Evolutionary conservation across 2,113 vertebrate species (phyloP).

Genomic region (Mesembrinibis cayennensis): DNA sequence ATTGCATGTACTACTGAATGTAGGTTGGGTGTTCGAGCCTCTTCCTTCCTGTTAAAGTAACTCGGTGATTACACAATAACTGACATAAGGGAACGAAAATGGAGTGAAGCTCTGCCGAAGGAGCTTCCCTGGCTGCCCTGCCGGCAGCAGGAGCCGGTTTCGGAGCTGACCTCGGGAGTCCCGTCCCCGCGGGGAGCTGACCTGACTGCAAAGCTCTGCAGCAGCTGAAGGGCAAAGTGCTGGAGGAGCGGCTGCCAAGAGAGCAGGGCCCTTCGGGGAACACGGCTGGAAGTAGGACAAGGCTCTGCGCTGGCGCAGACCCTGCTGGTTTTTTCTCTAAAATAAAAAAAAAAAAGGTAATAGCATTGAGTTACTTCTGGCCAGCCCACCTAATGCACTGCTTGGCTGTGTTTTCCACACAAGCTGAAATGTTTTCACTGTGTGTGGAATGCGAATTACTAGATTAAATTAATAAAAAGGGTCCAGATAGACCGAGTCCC

Average conservation of each 20-base stretch:
- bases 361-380: neutral
- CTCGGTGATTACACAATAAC: neutral
- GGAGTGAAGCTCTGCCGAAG: neutral
- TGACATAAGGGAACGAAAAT: neutral
- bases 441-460: neutral
- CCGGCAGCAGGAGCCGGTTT: rapidly evolving
- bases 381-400: neutral
- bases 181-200: rapidly evolving
- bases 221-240: neutral
- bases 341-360: neutral
- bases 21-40: neutral
- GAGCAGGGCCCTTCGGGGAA: neutral
- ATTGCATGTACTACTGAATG: rapidly evolving
- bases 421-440: neutral
- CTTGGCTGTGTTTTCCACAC: neutral
- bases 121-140: neutral
- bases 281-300: rapidly evolving
- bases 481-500: rapidly evolving
- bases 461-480: neutral
- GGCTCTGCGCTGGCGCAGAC: neutral
- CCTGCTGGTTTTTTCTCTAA: neutral
- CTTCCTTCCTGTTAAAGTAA: constrained; percentile 53
- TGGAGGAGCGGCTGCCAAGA: neutral
- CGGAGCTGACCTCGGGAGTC: neutral
- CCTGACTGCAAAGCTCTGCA: rapidly evolving